Evolutionary conservation across 53 echinoderm and acorn worm species (phyloP), one percentile per base, ranked within the genome.

Genomic region (Holothuria leucospilota): DNA sequence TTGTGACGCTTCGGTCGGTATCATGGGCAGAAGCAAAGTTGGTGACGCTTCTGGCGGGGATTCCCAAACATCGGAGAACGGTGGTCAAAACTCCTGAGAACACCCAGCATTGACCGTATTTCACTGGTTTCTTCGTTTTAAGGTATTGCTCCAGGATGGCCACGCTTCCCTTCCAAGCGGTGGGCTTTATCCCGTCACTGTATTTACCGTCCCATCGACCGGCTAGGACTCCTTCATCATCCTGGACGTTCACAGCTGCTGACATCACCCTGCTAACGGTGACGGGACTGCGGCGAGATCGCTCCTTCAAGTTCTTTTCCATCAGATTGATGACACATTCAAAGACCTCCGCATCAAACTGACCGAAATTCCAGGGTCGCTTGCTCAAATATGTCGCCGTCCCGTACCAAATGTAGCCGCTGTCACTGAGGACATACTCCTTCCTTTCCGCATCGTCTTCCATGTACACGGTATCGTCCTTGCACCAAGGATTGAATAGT

Each of bases 1-100:
- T 96, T 8, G 92, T 92, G 85, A 94, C 69, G 77, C 88, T 94
- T 42, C 28, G 68, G 63, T 96, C 94, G 16, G 94, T 94, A 68
- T 96, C 96, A 69, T 96, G 96, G 24, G 96, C 96, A n/a, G 96
- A 96, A 15, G 86, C 82, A 82, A 62, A 94, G 96, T 96, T 96
- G 69, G 94, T 94, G 34, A 96, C 92, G 69, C 90, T 90, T 20
- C 96, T 65, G 1, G 88, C 42, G 8, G 96, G 94, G 12, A 96
- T 92, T 53, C 96, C 96, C 28, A 96, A 91, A 81, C 90, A 86
- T 84, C 96, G 69, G 24, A 94, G 85, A n/a, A 93, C 81, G 13
- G 95, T 94, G 63, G 94, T 94, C 26, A 94, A 82, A 66, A 94
- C 88, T 6, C 94, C 94, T 28, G 92, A 92, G 85, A 94, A 94